These are phyloP conservation scores for Neria commutata DNA, from an alignment of 2,888 invertebrate species.

Conservation along the genomic window DNA sequence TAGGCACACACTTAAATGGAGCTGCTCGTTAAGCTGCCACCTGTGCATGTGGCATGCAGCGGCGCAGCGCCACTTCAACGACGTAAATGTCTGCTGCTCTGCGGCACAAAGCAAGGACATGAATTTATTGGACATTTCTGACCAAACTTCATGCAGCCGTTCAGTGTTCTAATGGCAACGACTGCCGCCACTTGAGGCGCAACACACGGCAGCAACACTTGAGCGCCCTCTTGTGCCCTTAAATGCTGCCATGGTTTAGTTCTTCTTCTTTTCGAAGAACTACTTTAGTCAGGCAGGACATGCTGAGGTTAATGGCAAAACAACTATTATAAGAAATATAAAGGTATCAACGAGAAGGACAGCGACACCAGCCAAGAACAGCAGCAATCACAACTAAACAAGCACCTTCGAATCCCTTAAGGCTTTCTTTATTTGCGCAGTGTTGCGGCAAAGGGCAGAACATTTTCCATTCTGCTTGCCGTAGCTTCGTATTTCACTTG, in stretches of 20 bases:
- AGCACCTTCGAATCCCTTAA: slow-evolving; percentile 3
- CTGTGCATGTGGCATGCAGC: neutral
- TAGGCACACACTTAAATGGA: neutral
- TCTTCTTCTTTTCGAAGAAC: neutral
- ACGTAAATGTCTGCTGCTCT: neutral
- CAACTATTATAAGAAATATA: neutral
- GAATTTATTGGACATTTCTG: slow-evolving; percentile 12
- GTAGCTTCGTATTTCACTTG: too few relatives aligned
- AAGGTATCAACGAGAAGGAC: neutral
- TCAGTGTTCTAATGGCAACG: neutral
- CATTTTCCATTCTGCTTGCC: too few relatives aligned
- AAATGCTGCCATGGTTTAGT: slow-evolving; percentile 2
- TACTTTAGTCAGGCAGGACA: neutral
- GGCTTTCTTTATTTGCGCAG: neutral
- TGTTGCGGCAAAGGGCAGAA: too few relatives aligned
- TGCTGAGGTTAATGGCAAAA: slow-evolving; percentile 7
- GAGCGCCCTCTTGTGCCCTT: neutral
- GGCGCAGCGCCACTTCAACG: neutral
- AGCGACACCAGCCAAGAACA: slow-evolving; percentile 14
- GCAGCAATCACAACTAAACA: slow-evolving; percentile 10
- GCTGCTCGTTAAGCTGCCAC: neutral
- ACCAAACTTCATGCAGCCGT: neutral
- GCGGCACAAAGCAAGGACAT: slow-evolving; percentile 12
- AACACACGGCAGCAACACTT: neutral
- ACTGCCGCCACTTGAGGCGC: neutral